Conservation (phyloP, 1,140 invertebrate species). For the Microplitis mediator region DNA sequence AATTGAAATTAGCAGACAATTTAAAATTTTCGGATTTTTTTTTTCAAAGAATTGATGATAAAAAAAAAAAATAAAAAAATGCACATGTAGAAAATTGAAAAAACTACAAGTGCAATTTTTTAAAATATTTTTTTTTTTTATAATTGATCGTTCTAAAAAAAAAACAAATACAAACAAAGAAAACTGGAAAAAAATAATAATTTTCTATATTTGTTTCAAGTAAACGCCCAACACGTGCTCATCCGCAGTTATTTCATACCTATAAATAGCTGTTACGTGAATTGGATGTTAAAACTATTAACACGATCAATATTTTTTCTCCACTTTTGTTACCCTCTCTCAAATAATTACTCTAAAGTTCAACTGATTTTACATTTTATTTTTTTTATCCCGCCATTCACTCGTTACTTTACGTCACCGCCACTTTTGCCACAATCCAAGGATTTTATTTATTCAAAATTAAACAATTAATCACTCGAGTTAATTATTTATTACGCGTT, state of each 20-base stretch:
- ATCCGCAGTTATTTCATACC: conserved; percentile 37
- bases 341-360: neutral
- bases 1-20: too few relatives aligned
- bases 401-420: too few relatives aligned
- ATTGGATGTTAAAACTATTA: conserved; percentile 39
- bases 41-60: too few relatives aligned
- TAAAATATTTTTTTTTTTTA: neutral
- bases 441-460: too few relatives aligned
- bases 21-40: too few relatives aligned
- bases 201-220: conserved; percentile 21
- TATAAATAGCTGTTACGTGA: conserved; percentile 51
- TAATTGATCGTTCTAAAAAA: neutral
- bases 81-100: too few relatives aligned
- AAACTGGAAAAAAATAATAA: conserved; percentile 14
- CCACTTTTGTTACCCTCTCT: neutral
- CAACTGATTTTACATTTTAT: too few relatives aligned
- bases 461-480: too few relatives aligned
- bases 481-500: neutral
- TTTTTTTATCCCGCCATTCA: neutral
- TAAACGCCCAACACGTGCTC: neutral
- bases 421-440: neutral
- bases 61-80: too few relatives aligned
- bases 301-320: conserved; percentile 11
- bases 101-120: too few relatives aligned
- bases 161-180: neutral